These are phyloP conservation scores for Crypturellus undulatus DNA, from an alignment of 2,113 vertebrate species.

Conservation along the genomic window DNA sequence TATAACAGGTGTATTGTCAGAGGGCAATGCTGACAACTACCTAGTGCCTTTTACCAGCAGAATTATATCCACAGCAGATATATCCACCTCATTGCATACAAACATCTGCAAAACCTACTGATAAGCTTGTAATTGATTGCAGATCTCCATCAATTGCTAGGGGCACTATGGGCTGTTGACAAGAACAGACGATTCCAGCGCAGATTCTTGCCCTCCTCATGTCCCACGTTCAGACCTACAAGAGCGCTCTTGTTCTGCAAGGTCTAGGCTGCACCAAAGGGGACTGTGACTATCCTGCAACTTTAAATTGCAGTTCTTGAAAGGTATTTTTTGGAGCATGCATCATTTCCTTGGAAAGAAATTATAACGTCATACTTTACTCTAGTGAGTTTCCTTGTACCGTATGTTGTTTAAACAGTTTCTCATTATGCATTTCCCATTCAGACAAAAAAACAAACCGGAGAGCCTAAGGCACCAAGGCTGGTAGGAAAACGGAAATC, in stretches of 20 bases:
- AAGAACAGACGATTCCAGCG: not conserved
- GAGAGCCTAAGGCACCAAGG: conserved; percentile 12
- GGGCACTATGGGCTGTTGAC: not conserved
- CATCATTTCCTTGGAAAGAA: conserved; percentile 64
- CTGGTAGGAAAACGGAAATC: conserved; percentile 56
- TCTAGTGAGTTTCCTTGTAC: conserved; percentile 48
- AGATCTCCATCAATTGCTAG: not conserved
- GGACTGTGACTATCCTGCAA: not conserved
- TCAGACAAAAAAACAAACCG: conserved; percentile 24
- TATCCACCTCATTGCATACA: not conserved
- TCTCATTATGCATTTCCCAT: conserved; percentile 53
- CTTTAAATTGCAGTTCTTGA: not conserved
- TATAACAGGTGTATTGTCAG: not conserved
- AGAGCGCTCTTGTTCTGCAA: not conserved
- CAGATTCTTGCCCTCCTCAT: not conserved
- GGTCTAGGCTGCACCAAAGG: not conserved
- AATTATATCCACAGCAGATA: not conserved
- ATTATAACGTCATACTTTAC: not conserved
- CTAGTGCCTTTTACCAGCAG: not conserved
- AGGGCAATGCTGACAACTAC: not conserved
- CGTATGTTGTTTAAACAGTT: conserved; percentile 54
- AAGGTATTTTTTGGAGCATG: not conserved
- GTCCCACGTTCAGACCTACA: not conserved
- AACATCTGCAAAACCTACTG: not conserved
- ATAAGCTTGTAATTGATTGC: not conserved